phyloP scores from a whole-genome alignment of 2,888 invertebrate genomes.

The Mylabris sibirica region DNA sequence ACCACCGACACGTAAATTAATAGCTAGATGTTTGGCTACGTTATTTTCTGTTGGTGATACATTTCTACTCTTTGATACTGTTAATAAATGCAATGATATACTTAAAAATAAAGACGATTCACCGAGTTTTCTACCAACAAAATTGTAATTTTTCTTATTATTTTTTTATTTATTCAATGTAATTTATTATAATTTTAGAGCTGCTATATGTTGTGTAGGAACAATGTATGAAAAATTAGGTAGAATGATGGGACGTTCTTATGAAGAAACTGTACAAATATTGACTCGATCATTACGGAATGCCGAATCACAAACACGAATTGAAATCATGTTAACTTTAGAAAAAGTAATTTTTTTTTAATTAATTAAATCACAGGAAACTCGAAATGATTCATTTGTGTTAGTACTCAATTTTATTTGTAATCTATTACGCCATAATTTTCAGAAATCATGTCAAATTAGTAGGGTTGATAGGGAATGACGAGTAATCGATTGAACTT shows the following conservation, averaged over 20 bases:
- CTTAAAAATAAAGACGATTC: conserved; percentile 97
- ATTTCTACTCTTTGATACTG: conserved; percentile 94
- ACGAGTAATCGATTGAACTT: too few species aligned
- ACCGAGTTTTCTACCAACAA: conserved; percentile 91
- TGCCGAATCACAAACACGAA: conserved; percentile 94
- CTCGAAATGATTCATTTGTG: too few species aligned
- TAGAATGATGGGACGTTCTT: conserved; percentile 98
- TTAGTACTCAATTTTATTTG: too few species aligned
- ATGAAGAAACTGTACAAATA: conserved; percentile 96
- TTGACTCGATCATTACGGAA: conserved; percentile 89
- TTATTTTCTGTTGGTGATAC: conserved; percentile 98
- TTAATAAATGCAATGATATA: conserved; percentile 98
- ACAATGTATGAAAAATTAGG: conserved; percentile 98
- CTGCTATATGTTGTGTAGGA: conserved; percentile 94
- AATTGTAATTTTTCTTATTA: conserved; percentile 75
- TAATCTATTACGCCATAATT: too few species aligned
- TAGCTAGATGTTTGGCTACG: conserved; percentile 91
- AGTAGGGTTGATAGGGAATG: too few species aligned
- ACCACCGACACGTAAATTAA: conserved; percentile 89
- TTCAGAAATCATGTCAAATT: too few species aligned
- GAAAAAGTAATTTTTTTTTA: conserved; percentile 75
- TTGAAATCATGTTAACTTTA: conserved; percentile 96
- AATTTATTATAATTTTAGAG: conserved; percentile 67
- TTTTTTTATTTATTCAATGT: conserved; percentile 19
- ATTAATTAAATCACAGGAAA: conserved; percentile 8